phyloP scores from a whole-genome alignment of 2,888 invertebrate species.

The Cynaeus angustus region DNA sequence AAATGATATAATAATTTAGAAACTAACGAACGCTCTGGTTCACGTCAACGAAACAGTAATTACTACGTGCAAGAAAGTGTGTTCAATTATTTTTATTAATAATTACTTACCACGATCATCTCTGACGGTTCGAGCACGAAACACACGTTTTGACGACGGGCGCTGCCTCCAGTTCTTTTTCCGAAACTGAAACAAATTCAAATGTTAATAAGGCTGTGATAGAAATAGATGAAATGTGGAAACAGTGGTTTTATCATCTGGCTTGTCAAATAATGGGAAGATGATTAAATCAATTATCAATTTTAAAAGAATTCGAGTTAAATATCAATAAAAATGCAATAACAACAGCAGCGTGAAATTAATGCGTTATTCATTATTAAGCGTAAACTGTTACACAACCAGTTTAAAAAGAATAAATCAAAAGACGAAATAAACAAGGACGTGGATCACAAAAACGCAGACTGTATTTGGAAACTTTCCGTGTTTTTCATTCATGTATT shows the following conservation, averaged over 20 bases:
- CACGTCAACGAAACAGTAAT: conserved; percentile 12
- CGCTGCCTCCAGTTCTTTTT: conserved; percentile 84
- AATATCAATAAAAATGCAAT: conserved; percentile 3
- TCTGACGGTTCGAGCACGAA: conserved; percentile 89
- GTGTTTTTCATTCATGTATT: too few species aligned
- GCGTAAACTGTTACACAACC: too few species aligned
- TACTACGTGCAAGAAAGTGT: conserved; percentile 22
- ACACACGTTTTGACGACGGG: conserved; percentile 87
- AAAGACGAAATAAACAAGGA: too few species aligned
- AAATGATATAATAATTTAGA: conserved; percentile 39
- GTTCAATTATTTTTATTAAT: conserved; percentile 32
- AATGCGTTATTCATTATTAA: background rate
- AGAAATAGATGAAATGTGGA: too few species aligned
- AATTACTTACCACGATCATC: conserved; percentile 87
- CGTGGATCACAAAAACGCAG: too few species aligned
- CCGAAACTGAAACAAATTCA: conserved; percentile 80
- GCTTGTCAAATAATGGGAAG: too few species aligned
- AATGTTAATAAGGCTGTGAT: background rate
- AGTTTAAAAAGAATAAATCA: too few species aligned
- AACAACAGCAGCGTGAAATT: conserved; percentile 7
- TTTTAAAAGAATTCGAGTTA: background rate
- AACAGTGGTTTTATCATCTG: too few species aligned
- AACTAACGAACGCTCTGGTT: conserved; percentile 26
- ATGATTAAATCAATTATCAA: too few species aligned
- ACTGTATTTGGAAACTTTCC: too few species aligned